Base-by-base conservation (phyloP, 2,113 vertebrate genomes). In the Catharus bicknelli region DNA sequence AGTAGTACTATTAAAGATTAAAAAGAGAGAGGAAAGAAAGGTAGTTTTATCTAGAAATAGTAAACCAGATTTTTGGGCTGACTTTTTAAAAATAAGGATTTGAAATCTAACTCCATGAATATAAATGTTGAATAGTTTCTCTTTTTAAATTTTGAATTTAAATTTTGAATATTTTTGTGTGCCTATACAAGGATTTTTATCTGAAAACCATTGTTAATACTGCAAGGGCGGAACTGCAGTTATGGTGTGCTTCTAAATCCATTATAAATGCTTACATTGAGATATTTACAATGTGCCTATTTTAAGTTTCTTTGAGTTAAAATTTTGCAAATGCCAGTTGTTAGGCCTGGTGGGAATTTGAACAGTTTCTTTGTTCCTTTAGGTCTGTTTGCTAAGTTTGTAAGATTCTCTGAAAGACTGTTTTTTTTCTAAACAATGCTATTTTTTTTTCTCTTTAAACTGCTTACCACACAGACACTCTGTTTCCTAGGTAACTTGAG, bases 401-500 rank as follows among this genome's bases (percentile, higher is more conserved):
- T 90, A 61, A 16, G 3, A 78, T 89, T 90, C 81, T 93, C 78
- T 96, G 81, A 93, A 88, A 86, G 53, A 58, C 70, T 86, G 66
- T 57, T 89, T 94, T 90, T 90, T 90, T 85, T 15, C 95, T 90
- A 95, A 96, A 95, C 93, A 96, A 90, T 91, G 84, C 84, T 93
- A 47, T 93, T 89, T 38, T 80, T 88, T 79, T 77, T 29, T 22
- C 43, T 69, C 73, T 79, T 5, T 90, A 86, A 95, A 80, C 43
- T 32, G 30, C 92, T 95, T 40, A 7, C 74, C 86, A 47, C 93
- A 88, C 83, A 88, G 79, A 55, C 61, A 66, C 83, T 91, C 84
- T 74, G 96, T 97, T 95, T 95, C 95, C 95, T 95, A 95, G 96
- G 95, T 95, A 96, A 97, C 95, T 91, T 77, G 82, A 81, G 70